A percentile compares a stretch with the other conserved stretches of the same genome.
phyloP scores from a whole-genome alignment of 2,888 invertebrate genomes.

The Nephrocerus scutellatus region DNA sequence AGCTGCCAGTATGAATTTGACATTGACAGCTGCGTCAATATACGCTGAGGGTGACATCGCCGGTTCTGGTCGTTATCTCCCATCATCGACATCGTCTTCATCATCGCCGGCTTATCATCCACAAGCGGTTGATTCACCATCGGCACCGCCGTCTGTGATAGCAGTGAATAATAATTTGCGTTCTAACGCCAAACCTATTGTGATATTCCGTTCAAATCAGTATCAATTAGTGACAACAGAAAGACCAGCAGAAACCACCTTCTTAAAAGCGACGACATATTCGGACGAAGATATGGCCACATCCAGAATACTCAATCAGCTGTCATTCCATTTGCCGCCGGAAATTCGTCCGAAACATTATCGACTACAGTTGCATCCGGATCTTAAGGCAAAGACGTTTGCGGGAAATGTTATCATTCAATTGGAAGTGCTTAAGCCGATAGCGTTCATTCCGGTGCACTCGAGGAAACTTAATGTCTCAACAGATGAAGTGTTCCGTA shows the following conservation, averaged over 20 bases:
- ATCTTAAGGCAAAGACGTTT: slow-evolving; percentile 55
- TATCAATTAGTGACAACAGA: slow-evolving; percentile 10
- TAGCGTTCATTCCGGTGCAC: slow-evolving; percentile 50
- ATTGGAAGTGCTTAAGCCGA: slow-evolving; percentile 46
- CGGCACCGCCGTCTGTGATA: slow-evolving; percentile 19
- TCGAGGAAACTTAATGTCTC: slow-evolving; percentile 49
- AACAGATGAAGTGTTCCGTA: slow-evolving; percentile 43
- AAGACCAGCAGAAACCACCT: slow-evolving; percentile 5
- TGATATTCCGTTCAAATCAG: slow-evolving; percentile 24
- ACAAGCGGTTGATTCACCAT: too few species aligned
- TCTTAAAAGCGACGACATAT: slow-evolving; percentile 17
- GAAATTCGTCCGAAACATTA: slow-evolving; percentile 57
- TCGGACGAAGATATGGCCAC: slow-evolving; percentile 31
- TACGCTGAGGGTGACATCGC: neutral
- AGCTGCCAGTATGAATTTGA: slow-evolving; percentile 3
- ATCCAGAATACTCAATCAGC: slow-evolving; percentile 39
- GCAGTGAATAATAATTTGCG: too few species aligned
- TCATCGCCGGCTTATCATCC: too few species aligned
- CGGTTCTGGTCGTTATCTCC: neutral
- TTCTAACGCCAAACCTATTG: slow-evolving; percentile 26
- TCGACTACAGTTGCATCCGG: slow-evolving; percentile 57
- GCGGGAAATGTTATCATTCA: slow-evolving; percentile 54
- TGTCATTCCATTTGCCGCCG: slow-evolving; percentile 53
- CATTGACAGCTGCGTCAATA: slow-evolving; percentile 14
- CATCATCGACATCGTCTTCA: too few species aligned